Base-by-base conservation (phyloP, 2,113 vertebrate species). In the Peromyscus maniculatus region DNA sequence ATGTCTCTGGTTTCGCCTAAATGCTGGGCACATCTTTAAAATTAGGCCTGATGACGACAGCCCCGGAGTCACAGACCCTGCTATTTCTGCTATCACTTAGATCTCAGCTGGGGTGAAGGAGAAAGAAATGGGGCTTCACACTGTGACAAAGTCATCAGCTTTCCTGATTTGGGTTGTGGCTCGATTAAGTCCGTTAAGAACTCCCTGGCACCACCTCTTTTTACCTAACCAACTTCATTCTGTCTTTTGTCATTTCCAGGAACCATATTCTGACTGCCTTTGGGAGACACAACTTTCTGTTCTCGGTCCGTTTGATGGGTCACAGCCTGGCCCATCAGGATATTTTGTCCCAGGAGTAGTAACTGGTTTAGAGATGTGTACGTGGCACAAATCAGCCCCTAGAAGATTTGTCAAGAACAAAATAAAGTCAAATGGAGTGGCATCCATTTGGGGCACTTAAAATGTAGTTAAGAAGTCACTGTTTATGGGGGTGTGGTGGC, bases 1-100 rank as follows among this genome's bases (percentile, higher is more conserved):
- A n/a, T 80, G 84, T 75, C 93, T 78, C 1, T 2, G 87, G 80
- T 74, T 92, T 91, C 72, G 66, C 52, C 72, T 71, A 94, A 92
- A 39, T 15, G 59, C 57, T 19, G 36, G 17, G 1, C 10, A 49
- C 3, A 26, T 75, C 55, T 95, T 93, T 55, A 92, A 89, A 66
- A 78, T 57, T 22, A 59, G 74, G 75, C n/a, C 55, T 46, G 19
- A 62, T 1, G 13, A 17, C 12, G 9, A 84, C 16, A 46, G n/a
- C 9, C n/a, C 75, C 67, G 78, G 78, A 78, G 80, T n/a, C 57
- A 74, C 0, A 3, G 7, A 95, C 52, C 46, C 36, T 59, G 36
- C n/a, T 74, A 43, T 94, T 95, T 91, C 15, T 57, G 62, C 59
- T 46, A 28, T 66, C 59, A 86, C 39, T 72, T 83, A 87, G 59